A percentile compares a stretch with the other conserved stretches of the same genome.
Evolutionary conservation across 2,797 vertebrate genomes (phyloP).

Genomic region (Linurgus olivaceus): DNA sequence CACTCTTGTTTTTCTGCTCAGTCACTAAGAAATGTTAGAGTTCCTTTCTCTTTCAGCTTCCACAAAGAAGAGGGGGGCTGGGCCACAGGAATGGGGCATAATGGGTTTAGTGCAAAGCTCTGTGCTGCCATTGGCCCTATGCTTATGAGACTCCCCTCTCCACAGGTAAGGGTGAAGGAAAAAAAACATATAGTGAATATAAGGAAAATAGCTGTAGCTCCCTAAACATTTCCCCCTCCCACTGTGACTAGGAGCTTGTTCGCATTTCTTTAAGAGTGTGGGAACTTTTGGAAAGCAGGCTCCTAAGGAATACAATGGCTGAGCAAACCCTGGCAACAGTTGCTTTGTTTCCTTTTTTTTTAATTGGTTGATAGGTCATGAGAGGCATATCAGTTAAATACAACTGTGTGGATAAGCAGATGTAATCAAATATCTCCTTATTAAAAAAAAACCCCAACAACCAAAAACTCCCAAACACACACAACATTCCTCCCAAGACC

Average conservation of each 20-base stretch:
- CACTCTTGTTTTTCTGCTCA: background rate
- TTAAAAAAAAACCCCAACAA: background rate
- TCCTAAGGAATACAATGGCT: background rate
- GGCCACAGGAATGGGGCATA: background rate
- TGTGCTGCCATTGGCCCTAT: background rate
- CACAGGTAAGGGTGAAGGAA: background rate
- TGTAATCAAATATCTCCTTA: background rate
- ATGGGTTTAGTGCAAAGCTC: background rate
- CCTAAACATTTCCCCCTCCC: background rate
- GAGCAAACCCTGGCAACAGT: background rate
- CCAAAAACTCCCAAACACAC: background rate
- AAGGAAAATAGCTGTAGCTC: background rate
- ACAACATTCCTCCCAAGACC: background rate
- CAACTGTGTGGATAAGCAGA: background rate
- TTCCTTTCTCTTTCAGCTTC: constrained; percentile 1
- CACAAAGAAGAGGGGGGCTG: constrained; percentile 7
- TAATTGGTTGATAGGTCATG: background rate
- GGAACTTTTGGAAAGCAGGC: background rate
- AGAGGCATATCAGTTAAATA: background rate
- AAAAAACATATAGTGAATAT: background rate
- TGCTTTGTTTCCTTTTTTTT: background rate
- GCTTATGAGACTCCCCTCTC: background rate
- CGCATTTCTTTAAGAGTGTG: background rate
- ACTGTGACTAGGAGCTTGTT: background rate
- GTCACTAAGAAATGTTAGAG: background rate